A percentile compares a stretch with the other conserved stretches of the same genome.
phyloP scores from a whole-genome alignment of 2,113 vertebrate species.

The Burhinus bistriatus region DNA sequence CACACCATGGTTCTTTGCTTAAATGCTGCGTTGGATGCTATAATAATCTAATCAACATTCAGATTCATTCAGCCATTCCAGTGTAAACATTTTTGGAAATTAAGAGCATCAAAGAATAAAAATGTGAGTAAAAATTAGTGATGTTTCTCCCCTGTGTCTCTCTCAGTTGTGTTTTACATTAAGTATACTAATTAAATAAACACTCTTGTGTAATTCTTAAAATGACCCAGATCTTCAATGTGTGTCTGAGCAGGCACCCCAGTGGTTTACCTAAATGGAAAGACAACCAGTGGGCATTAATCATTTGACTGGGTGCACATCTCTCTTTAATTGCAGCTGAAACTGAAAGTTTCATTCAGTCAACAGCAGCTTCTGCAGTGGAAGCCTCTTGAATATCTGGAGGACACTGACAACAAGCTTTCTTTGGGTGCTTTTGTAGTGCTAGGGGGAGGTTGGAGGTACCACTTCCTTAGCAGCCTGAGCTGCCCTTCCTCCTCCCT shows the following conservation, averaged over 20 bases:
- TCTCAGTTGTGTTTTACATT: background rate
- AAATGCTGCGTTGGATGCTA: slow-evolving; percentile 1
- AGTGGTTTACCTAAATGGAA: background rate
- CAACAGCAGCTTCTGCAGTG: background rate
- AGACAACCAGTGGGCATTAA: background rate
- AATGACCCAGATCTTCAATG: background rate
- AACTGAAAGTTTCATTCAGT: background rate
- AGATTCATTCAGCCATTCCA: slow-evolving; percentile 25
- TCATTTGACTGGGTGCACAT: background rate
- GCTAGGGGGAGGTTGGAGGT: background rate
- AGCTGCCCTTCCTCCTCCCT: background rate
- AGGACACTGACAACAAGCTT: background rate
- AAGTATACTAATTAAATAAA: slow-evolving; percentile 52
- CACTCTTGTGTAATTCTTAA: slow-evolving; percentile 33
- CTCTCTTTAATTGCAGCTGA: background rate
- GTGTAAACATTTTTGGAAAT: slow-evolving; percentile 28
- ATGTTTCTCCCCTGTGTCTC: slow-evolving; percentile 47
- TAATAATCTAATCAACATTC: slow-evolving; percentile 51
- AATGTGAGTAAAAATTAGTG: slow-evolving; percentile 44
- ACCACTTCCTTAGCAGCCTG: background rate
- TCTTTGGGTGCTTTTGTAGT: background rate
- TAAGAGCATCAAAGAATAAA: slow-evolving; percentile 46
- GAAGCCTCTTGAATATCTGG: background rate
- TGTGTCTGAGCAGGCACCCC: background rate
- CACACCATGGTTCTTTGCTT: slow-evolving; percentile 33